Evolutionary conservation across 2,797 vertebrate genomes (phyloP), one percentile per base, ranked within the genome.

Genomic region (Silurus aristotelis): DNA sequence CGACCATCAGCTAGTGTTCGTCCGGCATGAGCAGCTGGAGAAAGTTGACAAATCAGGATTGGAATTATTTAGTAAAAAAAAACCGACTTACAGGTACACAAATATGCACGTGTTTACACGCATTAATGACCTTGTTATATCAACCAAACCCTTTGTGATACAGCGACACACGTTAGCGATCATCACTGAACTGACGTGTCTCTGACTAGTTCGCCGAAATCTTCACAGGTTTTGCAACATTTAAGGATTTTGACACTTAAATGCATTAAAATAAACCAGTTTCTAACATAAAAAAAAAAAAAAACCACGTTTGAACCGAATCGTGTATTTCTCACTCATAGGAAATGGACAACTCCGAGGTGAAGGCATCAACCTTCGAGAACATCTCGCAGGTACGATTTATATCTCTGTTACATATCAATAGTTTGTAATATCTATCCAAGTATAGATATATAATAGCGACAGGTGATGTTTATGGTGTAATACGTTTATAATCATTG

Each of bases 321-420:
- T 5, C 20, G 3, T 43, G 5, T 48, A 15, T 14, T 46, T 52
- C 5, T 52, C 14, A 9, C 52, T 75, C 60, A 52, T 70, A 84
- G 88, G 83, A 85, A 83, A 90, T 90, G 89, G 89, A 90, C 72
- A 82, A 86, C 80, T 58, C 67, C 27, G 82, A 86, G 56, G 76
- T 83, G 71, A 78, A 88, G 55, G 73, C 88, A 25, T 68, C 84
- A 61, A 68, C 85, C 1, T 90, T 90, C 70, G 83, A 88, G 48
- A 52, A 52, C 48, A 52, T 52, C 60, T 84, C 88, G n/a, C 89
- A 90, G 89, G 89, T 90, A 87, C 20, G 14, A 7, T 17, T 25
- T 20, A 5, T 15, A 19, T 72, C 66, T 52, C 5, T 31, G 19
- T 19, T 25, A 1, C 22, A 22, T 13, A 13, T 5, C 4, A 10